Evolutionary conservation across 2,888 invertebrate species (phyloP).

Genomic region (Aspidiotus rigidus): DNA sequence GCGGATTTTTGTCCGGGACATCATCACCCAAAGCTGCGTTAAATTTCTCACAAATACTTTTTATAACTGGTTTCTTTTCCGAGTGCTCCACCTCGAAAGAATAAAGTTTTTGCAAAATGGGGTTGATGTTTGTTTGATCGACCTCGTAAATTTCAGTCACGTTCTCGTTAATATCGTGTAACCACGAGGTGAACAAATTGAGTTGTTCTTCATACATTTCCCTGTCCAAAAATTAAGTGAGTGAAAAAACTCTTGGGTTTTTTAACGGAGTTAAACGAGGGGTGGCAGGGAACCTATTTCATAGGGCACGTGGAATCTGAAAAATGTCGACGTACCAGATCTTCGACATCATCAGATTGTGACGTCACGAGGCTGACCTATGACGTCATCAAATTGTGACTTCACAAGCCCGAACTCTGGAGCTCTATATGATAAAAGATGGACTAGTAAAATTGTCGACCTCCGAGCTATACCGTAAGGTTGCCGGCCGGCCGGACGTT

Average conservation of each 20-base stretch:
- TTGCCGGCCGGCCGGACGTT: too few species aligned
- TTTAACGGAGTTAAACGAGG: too few species aligned
- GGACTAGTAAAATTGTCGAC: too few species aligned
- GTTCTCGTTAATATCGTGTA: slow-evolving; percentile 47
- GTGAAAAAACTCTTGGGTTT: slow-evolving; percentile 6
- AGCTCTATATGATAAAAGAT: too few species aligned
- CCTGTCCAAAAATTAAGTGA: slow-evolving; percentile 41
- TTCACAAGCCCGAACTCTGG: background rate
- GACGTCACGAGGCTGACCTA: background rate
- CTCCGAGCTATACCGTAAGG: too few species aligned
- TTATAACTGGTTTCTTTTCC: slow-evolving; percentile 68
- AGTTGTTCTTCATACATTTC: slow-evolving; percentile 77
- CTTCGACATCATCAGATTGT: too few species aligned
- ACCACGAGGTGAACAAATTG: slow-evolving; percentile 69
- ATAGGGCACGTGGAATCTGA: too few species aligned
- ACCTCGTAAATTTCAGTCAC: slow-evolving; percentile 71
- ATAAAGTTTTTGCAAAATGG: slow-evolving; percentile 67
- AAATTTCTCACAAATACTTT: slow-evolving; percentile 71
- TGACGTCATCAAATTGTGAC: background rate
- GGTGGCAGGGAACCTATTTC: too few species aligned
- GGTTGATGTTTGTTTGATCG: slow-evolving; percentile 69
- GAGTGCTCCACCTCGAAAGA: slow-evolving; percentile 73
- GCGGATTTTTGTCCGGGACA: slow-evolving; percentile 2
- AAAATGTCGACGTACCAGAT: too few species aligned
- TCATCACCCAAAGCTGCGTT: slow-evolving; percentile 44